These are phyloP conservation scores for Platerodrilus igneus DNA, from an alignment of 2,888 invertebrate species.

Conservation along the genomic window DNA sequence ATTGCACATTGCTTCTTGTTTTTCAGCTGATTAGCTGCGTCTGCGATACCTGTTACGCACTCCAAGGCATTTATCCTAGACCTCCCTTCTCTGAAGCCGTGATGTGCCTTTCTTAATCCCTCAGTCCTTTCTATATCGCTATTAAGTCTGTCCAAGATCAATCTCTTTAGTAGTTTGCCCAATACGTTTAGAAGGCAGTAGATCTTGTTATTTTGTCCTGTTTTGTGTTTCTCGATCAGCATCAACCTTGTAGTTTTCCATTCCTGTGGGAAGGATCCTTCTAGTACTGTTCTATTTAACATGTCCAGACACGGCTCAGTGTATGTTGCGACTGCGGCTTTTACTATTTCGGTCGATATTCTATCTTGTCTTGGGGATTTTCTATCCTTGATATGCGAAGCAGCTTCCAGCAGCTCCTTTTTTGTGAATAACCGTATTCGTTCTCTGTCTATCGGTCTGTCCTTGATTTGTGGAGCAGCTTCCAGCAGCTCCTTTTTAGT, in stretches of 20 bases:
- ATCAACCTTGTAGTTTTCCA: background rate
- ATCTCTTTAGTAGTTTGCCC: background rate
- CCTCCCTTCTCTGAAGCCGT: background rate
- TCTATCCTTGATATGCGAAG: constrained; percentile 4
- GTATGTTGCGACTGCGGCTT: background rate
- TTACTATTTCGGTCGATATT: constrained; percentile 4
- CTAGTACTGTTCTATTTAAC: no score
- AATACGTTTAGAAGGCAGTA: background rate
- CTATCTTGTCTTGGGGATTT: constrained; percentile 9
- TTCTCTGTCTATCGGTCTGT: no score
- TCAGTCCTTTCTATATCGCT: background rate
- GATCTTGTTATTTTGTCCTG: no score
- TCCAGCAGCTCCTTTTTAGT: no score
- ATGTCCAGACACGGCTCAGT: no score
- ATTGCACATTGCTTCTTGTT: no score
- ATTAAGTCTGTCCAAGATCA: background rate
- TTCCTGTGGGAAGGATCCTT: background rate
- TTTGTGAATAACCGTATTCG: background rate
- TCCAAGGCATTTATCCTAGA: no score
- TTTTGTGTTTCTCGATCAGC: constrained; percentile 1
- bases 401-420: constrained; percentile 7
- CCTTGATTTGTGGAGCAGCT: no score
- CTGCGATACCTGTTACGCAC: no score
- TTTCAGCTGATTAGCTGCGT: no score
- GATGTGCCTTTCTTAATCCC: background rate